Evolutionary conservation across 2,113 vertebrate genomes (phyloP).

Genomic region (Entosphenus tridentatus): DNA sequence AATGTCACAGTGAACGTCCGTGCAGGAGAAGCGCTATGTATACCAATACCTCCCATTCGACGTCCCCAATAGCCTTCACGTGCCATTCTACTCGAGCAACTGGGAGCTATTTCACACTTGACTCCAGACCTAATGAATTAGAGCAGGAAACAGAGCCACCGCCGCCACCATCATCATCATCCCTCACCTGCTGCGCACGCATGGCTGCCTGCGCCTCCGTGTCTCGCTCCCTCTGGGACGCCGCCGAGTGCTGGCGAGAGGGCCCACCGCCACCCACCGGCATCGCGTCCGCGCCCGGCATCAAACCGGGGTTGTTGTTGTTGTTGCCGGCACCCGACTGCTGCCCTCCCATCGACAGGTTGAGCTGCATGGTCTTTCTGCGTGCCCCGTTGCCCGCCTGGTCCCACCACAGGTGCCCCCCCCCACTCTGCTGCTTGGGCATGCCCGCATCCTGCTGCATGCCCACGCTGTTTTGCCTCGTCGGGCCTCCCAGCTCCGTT

Average conservation of each 20-base stretch:
- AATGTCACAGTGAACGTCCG: too few species aligned
- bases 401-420: constrained; percentile 14
- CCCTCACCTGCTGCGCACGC: constrained; percentile 29
- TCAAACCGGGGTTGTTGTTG: constrained; percentile 16
- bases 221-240: constrained; percentile 37
- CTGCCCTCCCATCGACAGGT: constrained; percentile 51
- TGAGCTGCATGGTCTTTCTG: constrained; percentile 29
- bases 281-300: constrained; percentile 15
- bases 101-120: too few species aligned
- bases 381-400: constrained; percentile 27
- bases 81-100: too few species aligned
- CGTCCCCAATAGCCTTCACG: too few species aligned
- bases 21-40: too few species aligned
- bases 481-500: constrained; percentile 38
- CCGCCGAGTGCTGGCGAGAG: constrained; percentile 32
- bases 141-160: constrained; percentile 7
- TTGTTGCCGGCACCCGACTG: constrained; percentile 16
- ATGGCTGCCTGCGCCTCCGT: constrained; percentile 14
- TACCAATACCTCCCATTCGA: too few species aligned
- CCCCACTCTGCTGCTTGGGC: background rate
- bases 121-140: constrained; percentile 14
- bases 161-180: constrained; percentile 6
- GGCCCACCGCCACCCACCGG: constrained; percentile 22
- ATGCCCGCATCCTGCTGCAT: background rate
- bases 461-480: constrained; percentile 4